Evolutionary conservation across 2,888 invertebrate species (phyloP).

Genomic region (Trichacis sp.): DNA sequence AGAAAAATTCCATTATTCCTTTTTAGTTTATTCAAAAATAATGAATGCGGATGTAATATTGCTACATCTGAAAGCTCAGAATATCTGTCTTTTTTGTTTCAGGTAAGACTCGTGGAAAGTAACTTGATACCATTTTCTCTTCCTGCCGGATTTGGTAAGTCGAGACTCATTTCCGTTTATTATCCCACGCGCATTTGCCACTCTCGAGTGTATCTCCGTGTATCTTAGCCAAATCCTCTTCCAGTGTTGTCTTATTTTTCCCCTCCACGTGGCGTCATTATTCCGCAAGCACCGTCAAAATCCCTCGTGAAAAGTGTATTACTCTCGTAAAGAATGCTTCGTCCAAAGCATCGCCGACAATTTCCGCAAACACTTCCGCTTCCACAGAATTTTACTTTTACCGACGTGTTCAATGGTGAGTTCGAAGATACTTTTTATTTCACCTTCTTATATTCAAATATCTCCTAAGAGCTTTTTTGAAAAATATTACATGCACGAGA

Average conservation of each 20-base stretch:
- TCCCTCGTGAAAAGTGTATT: conserved; percentile 45
- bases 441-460: conserved; percentile 35
- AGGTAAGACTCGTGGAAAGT: conserved; percentile 49
- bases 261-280: conserved; percentile 49
- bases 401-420: conserved; percentile 16
- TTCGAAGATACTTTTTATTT: conserved; percentile 21
- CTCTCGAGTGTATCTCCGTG: conserved; percentile 15
- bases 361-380: conserved; percentile 58
- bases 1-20: too few relatives aligned
- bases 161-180: conserved; percentile 37
- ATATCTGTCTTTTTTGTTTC: conserved; percentile 42
- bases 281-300: conserved; percentile 44
- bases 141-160: conserved; percentile 28
- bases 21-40: too few relatives aligned
- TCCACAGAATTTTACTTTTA: conserved; percentile 44
- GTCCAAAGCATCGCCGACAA: conserved; percentile 46
- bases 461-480: conserved; percentile 27
- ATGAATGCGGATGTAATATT: not conserved
- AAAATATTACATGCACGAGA: conserved; percentile 29
- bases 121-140: conserved; percentile 20
- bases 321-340: conserved; percentile 48
- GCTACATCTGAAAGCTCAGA: not conserved
- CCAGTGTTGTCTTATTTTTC: conserved; percentile 19
- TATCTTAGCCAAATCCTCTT: conserved; percentile 32
- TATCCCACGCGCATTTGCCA: conserved; percentile 18